These are phyloP conservation scores for Aleadryas rufinucha DNA, from an alignment of 2,113 vertebrate species.

Conservation along the genomic window DNA sequence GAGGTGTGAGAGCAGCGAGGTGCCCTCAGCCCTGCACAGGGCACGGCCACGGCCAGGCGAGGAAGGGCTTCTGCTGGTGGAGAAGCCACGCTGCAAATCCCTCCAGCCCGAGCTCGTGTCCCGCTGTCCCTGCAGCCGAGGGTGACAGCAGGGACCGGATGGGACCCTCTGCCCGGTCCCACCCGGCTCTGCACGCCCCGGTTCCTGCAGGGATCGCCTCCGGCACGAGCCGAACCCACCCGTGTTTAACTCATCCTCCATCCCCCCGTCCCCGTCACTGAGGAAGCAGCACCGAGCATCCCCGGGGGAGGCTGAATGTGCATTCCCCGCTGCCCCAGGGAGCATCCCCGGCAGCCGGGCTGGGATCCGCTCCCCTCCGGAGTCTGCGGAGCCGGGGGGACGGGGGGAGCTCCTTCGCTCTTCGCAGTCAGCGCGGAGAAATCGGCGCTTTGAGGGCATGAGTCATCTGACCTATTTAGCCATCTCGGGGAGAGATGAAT, in stretches of 20 bases:
- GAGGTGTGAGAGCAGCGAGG: not conserved
- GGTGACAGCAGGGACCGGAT: no score
- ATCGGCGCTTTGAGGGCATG: constrained; percentile 25
- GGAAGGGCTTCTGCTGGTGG: not conserved
- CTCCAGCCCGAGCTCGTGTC: not conserved
- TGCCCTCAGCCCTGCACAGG: not conserved
- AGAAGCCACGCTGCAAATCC: not conserved
- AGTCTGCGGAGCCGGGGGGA: not conserved
- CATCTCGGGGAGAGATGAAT: constrained; percentile 41
- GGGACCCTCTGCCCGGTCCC: not conserved
- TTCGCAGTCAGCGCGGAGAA: not conserved
- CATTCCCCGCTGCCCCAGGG: not conserved
- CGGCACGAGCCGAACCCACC: rapidly evolving
- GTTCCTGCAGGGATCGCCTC: rapidly evolving
- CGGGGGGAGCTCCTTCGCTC: not conserved
- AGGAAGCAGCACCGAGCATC: not conserved
- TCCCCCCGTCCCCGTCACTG: not conserved
- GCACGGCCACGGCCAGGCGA: not conserved
- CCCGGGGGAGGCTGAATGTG: not conserved
- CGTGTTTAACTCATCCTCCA: not conserved
- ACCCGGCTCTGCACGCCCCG: not conserved
- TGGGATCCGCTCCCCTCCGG: not conserved
- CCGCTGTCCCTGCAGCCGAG: rapidly evolving
- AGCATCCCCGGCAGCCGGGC: rapidly evolving
- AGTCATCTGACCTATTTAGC: constrained; percentile 59